Conservation (phyloP, 1,140 invertebrate genomes). For the Thaumetopoea pityocampa region DNA sequence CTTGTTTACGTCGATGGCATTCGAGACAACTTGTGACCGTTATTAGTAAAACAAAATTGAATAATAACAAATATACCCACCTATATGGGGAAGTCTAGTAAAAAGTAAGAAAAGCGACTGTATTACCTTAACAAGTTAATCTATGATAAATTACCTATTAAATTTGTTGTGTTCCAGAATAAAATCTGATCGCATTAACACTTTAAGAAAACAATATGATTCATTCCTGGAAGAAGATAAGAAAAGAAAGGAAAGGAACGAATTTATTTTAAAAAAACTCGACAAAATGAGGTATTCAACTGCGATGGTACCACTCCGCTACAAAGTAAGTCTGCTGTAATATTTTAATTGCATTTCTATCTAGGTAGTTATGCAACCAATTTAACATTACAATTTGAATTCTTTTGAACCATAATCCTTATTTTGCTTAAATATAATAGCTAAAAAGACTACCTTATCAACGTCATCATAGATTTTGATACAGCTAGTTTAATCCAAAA, state of each 20-base stretch:
- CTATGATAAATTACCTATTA: neutral
- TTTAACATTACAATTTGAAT: too few species aligned
- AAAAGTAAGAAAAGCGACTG: conserved; percentile 35
- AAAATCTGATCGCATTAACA: conserved; percentile 57
- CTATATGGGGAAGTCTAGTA: conserved; percentile 48
- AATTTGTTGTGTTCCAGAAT: conserved; percentile 28
- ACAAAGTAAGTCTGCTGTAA: conserved; percentile 22
- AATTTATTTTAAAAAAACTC: conserved; percentile 53
- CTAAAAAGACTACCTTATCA: too few species aligned
- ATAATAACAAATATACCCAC: too few species aligned
- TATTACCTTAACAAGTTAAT: neutral
- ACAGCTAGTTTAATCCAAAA: too few species aligned
- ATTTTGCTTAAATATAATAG: too few species aligned
- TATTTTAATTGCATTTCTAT: too few species aligned
- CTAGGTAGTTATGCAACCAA: too few species aligned
- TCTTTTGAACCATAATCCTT: too few species aligned
- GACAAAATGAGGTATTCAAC: conserved; percentile 49
- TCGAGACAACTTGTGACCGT: conserved; percentile 12
- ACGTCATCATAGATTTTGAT: too few species aligned
- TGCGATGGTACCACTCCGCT: conserved; percentile 26
- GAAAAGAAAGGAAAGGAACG: conserved; percentile 58
- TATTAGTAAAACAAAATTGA: conserved; percentile 3
- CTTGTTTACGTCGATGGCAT: conserved; percentile 46
- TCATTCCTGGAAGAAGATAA: conserved; percentile 64
- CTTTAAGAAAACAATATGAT: conserved; percentile 61